Percentiles rank a stretch among this genome's conserved stretches.
Conservation (phyloP, 2,113 vertebrate genomes). For the Paralichthys olivaceus region DNA sequence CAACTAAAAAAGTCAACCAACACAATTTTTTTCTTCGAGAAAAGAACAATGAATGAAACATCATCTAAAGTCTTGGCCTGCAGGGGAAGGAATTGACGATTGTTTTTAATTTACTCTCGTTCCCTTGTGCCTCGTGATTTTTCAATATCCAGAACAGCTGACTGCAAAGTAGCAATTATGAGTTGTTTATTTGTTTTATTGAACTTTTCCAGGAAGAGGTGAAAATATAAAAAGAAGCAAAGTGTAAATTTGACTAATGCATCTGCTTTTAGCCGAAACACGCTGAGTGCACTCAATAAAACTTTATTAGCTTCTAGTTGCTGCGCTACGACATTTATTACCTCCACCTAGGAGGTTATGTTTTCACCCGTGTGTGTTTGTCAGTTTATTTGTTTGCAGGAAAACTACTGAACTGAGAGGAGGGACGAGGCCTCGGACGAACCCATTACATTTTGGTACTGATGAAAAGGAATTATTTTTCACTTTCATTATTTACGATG, state of each 20-base stretch:
- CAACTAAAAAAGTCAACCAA: too few relatives aligned
- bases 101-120: too few relatives aligned
- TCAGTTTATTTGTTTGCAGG: not conserved
- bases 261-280: not conserved
- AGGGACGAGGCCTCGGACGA: not conserved
- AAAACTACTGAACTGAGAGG: not conserved
- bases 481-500: too few relatives aligned
- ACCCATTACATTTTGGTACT: not conserved
- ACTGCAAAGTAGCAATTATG: not conserved
- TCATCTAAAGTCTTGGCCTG: too few relatives aligned
- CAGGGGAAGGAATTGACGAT: too few relatives aligned
- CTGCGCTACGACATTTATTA: not conserved
- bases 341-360: not conserved
- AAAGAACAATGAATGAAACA: too few relatives aligned
- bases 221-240: not conserved
- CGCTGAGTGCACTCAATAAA: constrained; percentile 3
- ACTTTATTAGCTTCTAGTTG: not conserved
- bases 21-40: too few relatives aligned
- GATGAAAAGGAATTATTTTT: not conserved
- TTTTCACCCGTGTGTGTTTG: not conserved
- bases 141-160: not conserved
- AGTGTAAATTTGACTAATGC: not conserved
- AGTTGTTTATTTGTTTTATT: not conserved
- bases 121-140: too few relatives aligned
- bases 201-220: not conserved